Evolutionary conservation across 2,797 vertebrate species (phyloP).

Genomic region (Uromys caudimaculatus): DNA sequence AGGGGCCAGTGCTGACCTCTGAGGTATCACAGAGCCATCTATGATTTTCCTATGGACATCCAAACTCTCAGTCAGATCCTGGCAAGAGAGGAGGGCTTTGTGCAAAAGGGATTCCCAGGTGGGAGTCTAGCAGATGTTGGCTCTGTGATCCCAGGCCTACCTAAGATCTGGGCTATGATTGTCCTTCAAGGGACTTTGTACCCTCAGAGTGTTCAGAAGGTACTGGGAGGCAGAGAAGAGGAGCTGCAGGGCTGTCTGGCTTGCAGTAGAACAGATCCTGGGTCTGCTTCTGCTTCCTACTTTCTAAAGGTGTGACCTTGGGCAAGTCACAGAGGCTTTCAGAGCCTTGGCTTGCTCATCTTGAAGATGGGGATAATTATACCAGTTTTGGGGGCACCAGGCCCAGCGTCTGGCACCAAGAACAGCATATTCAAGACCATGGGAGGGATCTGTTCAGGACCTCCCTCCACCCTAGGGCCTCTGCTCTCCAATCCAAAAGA

Average conservation of each 20-base stretch:
- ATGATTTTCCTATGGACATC: not conserved
- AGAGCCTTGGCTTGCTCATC: not conserved
- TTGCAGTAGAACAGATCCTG: not conserved
- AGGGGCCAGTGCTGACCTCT: not conserved
- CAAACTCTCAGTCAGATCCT: not conserved
- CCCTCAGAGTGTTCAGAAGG: not conserved
- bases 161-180: not conserved
- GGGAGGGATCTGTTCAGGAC: not conserved
- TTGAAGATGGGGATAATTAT: not conserved
- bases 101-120: not conserved
- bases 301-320: not conserved
- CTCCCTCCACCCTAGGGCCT: too few species aligned
- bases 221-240: not conserved
- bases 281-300: not conserved
- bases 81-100: not conserved
- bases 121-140: not conserved
- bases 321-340: not conserved
- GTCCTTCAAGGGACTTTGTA: not conserved
- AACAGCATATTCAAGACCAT: not conserved
- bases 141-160: not conserved
- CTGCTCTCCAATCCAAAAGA: not conserved
- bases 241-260: not conserved
- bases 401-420: not conserved
- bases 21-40: not conserved
- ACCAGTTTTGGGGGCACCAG: not conserved